phyloP scores from a whole-genome alignment of 30 jellyfish, hydroid and myxozoan species.

The Aurelia coerulea region DNA sequence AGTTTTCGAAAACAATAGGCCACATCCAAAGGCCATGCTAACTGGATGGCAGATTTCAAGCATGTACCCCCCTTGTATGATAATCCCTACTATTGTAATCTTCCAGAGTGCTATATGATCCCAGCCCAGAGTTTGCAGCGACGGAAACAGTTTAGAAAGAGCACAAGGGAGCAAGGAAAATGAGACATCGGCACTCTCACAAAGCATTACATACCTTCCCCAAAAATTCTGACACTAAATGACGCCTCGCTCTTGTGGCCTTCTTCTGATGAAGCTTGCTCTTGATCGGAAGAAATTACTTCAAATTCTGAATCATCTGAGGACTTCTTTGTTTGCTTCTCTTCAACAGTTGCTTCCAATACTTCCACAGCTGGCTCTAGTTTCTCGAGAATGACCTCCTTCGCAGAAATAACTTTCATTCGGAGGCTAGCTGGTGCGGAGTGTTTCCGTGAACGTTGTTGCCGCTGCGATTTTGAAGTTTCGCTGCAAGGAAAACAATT shows the following conservation, averaged over 20 bases:
- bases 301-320: constrained; percentile 57
- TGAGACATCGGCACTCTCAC: no score
- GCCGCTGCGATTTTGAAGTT: not conserved
- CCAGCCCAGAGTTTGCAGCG: no score
- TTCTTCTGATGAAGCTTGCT: not conserved
- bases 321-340: constrained; percentile 12
- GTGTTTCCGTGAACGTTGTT: constrained; percentile 23
- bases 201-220: constrained; percentile 10
- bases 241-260: constrained; percentile 20
- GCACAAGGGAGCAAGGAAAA: no score
- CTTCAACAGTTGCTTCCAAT: constrained; percentile 41
- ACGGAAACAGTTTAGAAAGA: no score
- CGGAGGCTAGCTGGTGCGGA: constrained; percentile 56
- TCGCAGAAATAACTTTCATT: not conserved
- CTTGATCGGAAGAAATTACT: constrained; percentile 5
- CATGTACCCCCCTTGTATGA: no score
- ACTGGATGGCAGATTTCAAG: no score
- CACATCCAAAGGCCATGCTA: no score
- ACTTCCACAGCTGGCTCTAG: constrained; percentile 1
- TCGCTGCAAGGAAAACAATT: not conserved
- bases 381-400: constrained; percentile 1
- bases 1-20: no score
- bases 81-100: no score
- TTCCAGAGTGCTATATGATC: no score
- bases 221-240: constrained; percentile 45